Percentiles rank a stretch among this genome's conserved stretches.
These are phyloP conservation scores for Onychostruthus taczanowskii DNA, from an alignment of 2,113 vertebrate species.

Conservation along the genomic window DNA sequence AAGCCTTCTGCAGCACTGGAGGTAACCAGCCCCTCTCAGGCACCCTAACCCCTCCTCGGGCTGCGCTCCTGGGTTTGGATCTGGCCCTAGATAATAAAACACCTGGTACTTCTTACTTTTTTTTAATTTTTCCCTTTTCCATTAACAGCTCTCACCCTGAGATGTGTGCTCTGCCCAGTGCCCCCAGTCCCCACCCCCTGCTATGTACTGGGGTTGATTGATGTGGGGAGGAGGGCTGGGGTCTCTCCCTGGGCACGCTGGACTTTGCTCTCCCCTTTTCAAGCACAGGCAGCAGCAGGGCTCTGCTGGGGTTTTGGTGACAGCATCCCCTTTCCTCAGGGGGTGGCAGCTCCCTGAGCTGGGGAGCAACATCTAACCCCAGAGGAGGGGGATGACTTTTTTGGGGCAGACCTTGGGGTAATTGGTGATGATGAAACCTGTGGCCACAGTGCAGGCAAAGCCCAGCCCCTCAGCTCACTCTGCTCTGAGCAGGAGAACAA, in stretches of 20 bases:
- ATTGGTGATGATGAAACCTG: rapidly evolving
- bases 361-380: background rate
- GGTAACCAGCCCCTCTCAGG: constrained; percentile 82
- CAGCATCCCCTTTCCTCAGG: rapidly evolving
- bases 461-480: background rate
- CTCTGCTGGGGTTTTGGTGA: background rate
- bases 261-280: background rate
- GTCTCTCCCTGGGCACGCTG: rapidly evolving
- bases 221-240: background rate
- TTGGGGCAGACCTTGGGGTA: background rate
- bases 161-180: background rate
- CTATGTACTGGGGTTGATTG: background rate
- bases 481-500: background rate
- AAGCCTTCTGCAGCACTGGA: constrained; percentile 98
- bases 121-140: constrained; percentile 41
- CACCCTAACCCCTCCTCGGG: constrained; percentile 72
- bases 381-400: background rate
- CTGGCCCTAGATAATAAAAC: constrained; percentile 62
- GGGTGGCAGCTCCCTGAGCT: background rate
- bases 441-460: background rate
- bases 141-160: background rate
- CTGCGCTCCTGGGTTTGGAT: constrained; percentile 69
- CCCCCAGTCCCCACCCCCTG: background rate
- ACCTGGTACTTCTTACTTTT: constrained; percentile 57
- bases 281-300: rapidly evolving